Evolutionary conservation across 1,140 invertebrate genomes (phyloP).

Genomic region (Euborellia annulipes): DNA sequence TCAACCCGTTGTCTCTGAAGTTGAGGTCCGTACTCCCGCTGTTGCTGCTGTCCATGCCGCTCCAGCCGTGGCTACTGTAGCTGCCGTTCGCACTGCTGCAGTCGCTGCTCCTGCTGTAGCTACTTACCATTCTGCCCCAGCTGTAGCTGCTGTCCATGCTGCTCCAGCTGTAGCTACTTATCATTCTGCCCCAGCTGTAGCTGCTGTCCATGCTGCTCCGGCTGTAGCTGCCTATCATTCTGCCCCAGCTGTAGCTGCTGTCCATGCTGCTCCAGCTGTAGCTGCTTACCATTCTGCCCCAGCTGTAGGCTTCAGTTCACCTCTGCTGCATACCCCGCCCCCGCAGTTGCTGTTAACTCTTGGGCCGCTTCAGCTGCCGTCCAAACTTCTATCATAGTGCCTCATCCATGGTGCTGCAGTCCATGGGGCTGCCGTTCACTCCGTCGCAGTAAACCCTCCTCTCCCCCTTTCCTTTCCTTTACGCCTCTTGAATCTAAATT

Average conservation of each 20-base stretch:
- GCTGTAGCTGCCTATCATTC: slow-evolving; percentile 9
- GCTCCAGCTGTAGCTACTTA: slow-evolving; percentile 13
- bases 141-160: slow-evolving; percentile 20
- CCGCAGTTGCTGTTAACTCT: slow-evolving; percentile 11
- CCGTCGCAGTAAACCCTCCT: too few species aligned
- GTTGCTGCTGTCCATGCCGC: slow-evolving; percentile 19
- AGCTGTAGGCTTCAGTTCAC: too few species aligned
- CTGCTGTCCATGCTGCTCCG: background rate
- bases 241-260: slow-evolving; percentile 1
- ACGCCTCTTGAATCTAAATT: too few species aligned
- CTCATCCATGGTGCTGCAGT: slow-evolving; percentile 18
- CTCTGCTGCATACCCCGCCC: slow-evolving; percentile 22
- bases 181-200: slow-evolving; percentile 7
- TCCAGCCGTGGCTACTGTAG: slow-evolving; percentile 18
- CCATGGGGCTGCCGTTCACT: slow-evolving; percentile 14
- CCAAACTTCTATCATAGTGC: too few species aligned
- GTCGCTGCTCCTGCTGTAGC: slow-evolving; percentile 27
- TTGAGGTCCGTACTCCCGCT: slow-evolving; percentile 17
- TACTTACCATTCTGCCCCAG: background rate
- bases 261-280: too few species aligned
- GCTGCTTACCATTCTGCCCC: too few species aligned
- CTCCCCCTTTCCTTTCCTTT: too few species aligned
- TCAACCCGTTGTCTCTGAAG: slow-evolving; percentile 18
- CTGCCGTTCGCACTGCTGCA: slow-evolving; percentile 30
- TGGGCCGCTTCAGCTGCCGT: slow-evolving; percentile 7